These are phyloP conservation scores for Podarcis lilfordi DNA, from an alignment of 2,797 vertebrate genomes.

Conservation along the genomic window DNA sequence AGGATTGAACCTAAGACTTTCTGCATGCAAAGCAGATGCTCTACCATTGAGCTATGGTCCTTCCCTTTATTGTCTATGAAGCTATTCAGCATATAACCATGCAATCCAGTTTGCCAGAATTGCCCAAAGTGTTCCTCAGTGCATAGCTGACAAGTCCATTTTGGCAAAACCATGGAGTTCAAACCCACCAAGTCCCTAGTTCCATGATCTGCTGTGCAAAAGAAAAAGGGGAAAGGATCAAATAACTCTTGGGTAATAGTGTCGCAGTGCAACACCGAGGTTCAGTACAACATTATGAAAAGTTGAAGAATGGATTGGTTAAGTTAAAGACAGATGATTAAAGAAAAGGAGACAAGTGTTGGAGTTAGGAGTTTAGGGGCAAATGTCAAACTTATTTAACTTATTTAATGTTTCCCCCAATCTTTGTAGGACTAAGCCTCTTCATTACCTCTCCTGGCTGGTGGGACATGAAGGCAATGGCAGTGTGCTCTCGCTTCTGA, in stretches of 20 bases:
- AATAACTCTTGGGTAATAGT: too few species aligned
- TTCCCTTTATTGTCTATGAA: too few species aligned
- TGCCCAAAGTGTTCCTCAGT: too few species aligned
- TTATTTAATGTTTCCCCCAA: background rate
- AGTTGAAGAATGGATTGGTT: background rate
- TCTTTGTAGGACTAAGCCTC: conserved; percentile 85
- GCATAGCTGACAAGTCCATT: too few species aligned
- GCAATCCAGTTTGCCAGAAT: too few species aligned
- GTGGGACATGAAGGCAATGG: conserved; percentile 90
- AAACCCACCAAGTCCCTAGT: too few species aligned
- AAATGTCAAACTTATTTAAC: background rate
- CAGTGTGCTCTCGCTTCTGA: conserved; percentile 88
- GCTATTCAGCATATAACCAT: too few species aligned
- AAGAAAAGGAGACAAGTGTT: background rate
- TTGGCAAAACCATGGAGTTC: too few species aligned
- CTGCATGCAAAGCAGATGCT: too few species aligned
- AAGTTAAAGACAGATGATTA: background rate
- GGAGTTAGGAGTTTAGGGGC: background rate
- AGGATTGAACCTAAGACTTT: too few species aligned
- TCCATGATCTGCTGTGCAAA: background rate
- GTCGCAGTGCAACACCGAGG: background rate
- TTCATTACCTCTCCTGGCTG: conserved; percentile 91
- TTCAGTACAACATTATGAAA: background rate
- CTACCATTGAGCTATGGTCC: too few species aligned
- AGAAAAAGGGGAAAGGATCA: background rate